Percentiles rank a stretch among this genome's conserved stretches.
These are phyloP conservation scores for Pachyseris speciosa DNA, from an alignment of 64 coral and sea anemone species.

Conservation along the genomic window DNA sequence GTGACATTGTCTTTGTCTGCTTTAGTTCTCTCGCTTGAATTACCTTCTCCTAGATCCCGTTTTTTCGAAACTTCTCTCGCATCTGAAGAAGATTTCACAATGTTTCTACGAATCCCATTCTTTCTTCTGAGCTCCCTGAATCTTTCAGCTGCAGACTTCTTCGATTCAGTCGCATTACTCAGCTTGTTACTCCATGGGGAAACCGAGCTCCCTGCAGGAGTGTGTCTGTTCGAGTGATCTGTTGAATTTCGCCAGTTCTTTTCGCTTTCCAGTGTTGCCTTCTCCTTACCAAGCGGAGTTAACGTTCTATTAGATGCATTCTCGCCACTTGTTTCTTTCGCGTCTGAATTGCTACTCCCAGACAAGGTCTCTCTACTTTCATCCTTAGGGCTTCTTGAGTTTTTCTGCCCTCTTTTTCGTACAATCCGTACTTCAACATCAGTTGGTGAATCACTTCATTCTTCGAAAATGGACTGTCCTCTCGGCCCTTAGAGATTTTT, in stretches of 20 bases:
- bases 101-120: background rate
- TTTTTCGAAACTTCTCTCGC: background rate
- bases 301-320: constrained; percentile 3
- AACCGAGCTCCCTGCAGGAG: background rate
- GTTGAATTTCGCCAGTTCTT: background rate
- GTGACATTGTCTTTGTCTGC: background rate
- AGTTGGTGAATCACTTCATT: constrained; percentile 93
- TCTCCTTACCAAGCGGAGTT: background rate
- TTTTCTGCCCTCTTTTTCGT: constrained; percentile 25
- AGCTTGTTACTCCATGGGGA: background rate
- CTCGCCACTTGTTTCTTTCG: background rate
- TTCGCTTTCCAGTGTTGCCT: background rate
- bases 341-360: background rate
- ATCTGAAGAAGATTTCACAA: background rate
- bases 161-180: background rate
- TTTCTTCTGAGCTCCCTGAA: constrained; percentile 32
- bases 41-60: background rate
- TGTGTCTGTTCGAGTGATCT: background rate
- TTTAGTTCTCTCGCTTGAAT: background rate
- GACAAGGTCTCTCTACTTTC: background rate
- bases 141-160: constrained; percentile 21
- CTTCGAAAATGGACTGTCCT: constrained; percentile 64
- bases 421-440: constrained; percentile 92
- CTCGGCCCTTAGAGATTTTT: constrained; percentile 15
- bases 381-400: background rate